phyloP scores from a whole-genome alignment of 2,113 vertebrate genomes.

The Spheniscus mendiculus region DNA sequence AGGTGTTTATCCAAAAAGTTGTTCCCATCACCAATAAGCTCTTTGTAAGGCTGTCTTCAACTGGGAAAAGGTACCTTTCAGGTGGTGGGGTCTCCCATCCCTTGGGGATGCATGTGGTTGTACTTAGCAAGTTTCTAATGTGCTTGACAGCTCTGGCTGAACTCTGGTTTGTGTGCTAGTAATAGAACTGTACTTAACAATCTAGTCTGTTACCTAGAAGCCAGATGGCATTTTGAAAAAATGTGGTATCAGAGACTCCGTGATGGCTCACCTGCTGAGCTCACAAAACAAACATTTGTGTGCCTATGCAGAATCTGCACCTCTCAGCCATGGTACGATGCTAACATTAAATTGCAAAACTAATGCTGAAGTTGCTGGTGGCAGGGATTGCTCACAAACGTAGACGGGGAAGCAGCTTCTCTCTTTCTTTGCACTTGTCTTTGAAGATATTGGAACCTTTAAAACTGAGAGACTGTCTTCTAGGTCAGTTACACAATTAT shows the following conservation, averaged over 20 bases:
- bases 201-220: not conserved
- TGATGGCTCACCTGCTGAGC: not conserved
- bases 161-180: not conserved
- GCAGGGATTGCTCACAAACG: not conserved
- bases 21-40: constrained; percentile 96
- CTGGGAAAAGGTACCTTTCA: constrained; percentile 88
- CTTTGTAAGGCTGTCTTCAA: constrained; percentile 95
- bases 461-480: not conserved
- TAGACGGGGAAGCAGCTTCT: not conserved
- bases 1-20: constrained; percentile 98
- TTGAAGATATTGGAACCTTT: not conserved
- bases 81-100: not conserved
- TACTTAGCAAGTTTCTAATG: not conserved
- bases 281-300: not conserved
- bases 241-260: not conserved
- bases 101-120: not conserved
- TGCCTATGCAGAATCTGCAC: not conserved
- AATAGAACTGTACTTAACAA: not conserved
- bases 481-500: not conserved
- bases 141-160: not conserved
- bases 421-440: not conserved
- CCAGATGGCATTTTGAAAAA: not conserved
- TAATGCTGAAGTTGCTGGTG: not conserved
- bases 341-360: not conserved
- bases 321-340: not conserved